phyloP scores from a whole-genome alignment of 2,797 vertebrate genomes.

The Bucorvus abyssinicus region DNA sequence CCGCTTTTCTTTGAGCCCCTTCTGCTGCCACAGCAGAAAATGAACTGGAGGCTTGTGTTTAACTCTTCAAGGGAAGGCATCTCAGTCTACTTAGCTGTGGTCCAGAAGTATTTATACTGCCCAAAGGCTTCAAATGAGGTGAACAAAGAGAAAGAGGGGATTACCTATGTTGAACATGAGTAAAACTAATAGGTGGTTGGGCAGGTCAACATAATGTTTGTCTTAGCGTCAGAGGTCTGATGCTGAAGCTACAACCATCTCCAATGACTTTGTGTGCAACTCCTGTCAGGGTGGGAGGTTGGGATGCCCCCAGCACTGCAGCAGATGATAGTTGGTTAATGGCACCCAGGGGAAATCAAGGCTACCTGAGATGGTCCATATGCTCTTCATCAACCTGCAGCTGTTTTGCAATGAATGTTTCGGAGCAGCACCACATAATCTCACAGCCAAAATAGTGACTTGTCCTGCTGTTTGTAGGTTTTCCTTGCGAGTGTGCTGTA shows the following conservation, averaged over 20 bases:
- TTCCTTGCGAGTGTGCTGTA: background rate
- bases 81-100: background rate
- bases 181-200: background rate
- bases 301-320: background rate
- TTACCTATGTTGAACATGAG: background rate
- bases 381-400: slow-evolving; percentile 42
- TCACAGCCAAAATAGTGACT: background rate
- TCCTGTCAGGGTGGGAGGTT: background rate
- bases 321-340: slow-evolving; percentile 36
- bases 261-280: background rate
- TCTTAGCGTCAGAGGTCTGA: background rate
- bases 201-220: background rate
- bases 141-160: background rate
- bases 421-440: background rate
- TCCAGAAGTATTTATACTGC: background rate
- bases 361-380: slow-evolving; percentile 17
- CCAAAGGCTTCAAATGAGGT: background rate
- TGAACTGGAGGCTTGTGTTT: background rate
- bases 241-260: background rate
- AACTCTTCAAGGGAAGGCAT: background rate
- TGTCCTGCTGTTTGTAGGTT: background rate
- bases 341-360: slow-evolving; percentile 23
- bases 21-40: background rate
- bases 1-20: background rate
- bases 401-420: background rate